Base-by-base conservation (phyloP, 2,888 invertebrate genomes). In the Pantelozetes paolii region DNA sequence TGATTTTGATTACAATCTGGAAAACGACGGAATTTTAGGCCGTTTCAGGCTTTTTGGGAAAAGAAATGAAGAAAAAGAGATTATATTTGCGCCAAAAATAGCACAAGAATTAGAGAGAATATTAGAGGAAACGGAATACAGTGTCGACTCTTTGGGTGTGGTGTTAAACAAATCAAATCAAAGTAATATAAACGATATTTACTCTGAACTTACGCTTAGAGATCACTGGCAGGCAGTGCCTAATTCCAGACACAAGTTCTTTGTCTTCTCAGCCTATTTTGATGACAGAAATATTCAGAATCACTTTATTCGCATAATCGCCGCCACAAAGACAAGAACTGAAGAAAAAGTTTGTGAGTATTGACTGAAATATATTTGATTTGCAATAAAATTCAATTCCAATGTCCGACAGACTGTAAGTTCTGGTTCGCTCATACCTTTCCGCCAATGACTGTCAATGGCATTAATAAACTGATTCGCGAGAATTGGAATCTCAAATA, bases 401-500 rank as follows among this genome's bases (percentile, higher is more conserved):
- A 54, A 20, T 54, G 26, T 36, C 11, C 3, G 1, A 9, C 11
- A 69, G 69, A 18, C 40, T 69, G 69, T 45, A 69, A 45, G 42
- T 45, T 69, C 6, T 45, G 45, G 69, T 69, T 36, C 69, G 45
- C 69, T 45, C 69, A 69, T 13, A 69, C 69, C 28, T 69, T 45
- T 73, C 8, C 20, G 23, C 75, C 79, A 11, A 76, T 77, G 11
- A 71, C 75, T 0, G 78, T 79, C 11, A 75, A 74, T 15, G 79
- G 78, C 15, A 75, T 76, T 77, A 82, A 83, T 42, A 80, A 81
- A 89, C 88, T 91, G 2, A 94, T 94, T 75, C 86, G 93, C 28
- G 94, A 94, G 82, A 94, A 94, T 82, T 94, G 94, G 94, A 94
- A 92, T 82, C 84, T 94, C 32, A 91, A 92, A 81, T 94, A 92